Evolutionary conservation across 2,888 invertebrate species (phyloP), one percentile per base, ranked within the genome.

Genomic region (Thera britannica): DNA sequence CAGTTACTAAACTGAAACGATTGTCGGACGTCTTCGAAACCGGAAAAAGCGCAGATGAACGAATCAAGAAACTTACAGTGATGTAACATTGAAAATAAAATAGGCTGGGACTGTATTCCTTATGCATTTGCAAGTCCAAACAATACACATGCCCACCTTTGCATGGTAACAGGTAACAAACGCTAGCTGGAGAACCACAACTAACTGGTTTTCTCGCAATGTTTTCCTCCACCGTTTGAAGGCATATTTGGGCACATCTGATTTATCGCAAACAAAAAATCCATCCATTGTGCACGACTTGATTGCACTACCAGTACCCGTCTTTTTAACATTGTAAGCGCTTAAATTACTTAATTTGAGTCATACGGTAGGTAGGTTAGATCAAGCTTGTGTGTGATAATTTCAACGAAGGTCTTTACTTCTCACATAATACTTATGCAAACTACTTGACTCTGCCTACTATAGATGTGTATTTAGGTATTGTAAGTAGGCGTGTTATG

Each of bases 1-100:
- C 83, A 84, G 77, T 89, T 89, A 79, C 77, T 75, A 84, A 82
- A 82, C 84, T 84, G 83, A 87, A 85, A 83, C 77, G 82, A 79
- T 82, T 76, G 80, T 78, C 52, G 79, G 62, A 49, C 49, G 55
- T 80, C 77, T 79, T 75, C 73, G 70, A 76, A 81, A 82, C 82
- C 81, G 82, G 83, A 82, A 79, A 80, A 80, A 62, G 58, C 48
- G 38, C 36, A 70, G 51, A 58, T 35, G 54, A 70, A 63, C 55
- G 36, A 38, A 56, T 51, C 55, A 34, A 48, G 48, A 35, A 67
- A 67, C 66, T 72, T 74, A 60, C 63, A 61, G 65, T 74, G 70
- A 76, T 75, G 72, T 62, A 68, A 79, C 72, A 75, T 74, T 72
- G 12, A 49, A 12, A 49, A 4, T 3, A 12, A 34, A 34, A 12